Conservation (phyloP, 2,797 vertebrate genomes). For the Rhadinocentrus ornatus region DNA sequence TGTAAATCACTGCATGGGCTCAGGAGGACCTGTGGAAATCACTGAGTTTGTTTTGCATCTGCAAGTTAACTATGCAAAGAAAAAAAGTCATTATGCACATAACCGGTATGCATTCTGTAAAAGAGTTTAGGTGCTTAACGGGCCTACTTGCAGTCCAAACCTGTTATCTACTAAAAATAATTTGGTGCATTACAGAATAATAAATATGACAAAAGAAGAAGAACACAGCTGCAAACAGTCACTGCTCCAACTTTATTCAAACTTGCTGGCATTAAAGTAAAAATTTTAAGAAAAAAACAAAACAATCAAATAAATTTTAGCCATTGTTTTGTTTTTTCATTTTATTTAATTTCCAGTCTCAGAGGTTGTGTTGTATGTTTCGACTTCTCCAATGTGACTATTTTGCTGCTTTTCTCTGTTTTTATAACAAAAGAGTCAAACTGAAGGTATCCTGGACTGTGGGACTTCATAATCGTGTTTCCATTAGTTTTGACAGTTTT, state of each 20-base stretch:
- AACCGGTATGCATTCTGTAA: not conserved
- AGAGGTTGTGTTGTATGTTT: conserved; percentile 9
- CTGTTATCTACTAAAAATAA: not conserved
- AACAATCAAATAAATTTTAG: not conserved
- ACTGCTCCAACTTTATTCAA: not conserved
- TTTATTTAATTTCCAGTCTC: not conserved
- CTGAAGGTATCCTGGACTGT: conserved; percentile 15
- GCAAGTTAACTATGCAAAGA: not conserved
- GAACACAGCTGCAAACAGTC: not conserved
- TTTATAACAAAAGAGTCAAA: conserved; percentile 20
- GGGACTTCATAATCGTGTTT: conserved; percentile 13
- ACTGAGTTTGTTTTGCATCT: not conserved
- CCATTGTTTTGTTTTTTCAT: not conserved
- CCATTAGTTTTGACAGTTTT: conserved; percentile 11
- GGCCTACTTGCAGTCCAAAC: not conserved
- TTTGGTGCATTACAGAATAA: not conserved
- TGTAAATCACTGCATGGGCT: not conserved
- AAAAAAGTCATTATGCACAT: not conserved
- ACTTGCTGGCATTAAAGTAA: not conserved
- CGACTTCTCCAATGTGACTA: conserved; percentile 24
- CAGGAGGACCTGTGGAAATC: not conserved
- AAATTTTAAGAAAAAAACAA: not conserved
- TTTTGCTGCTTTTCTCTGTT: conserved; percentile 47
- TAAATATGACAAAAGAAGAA: not conserved
- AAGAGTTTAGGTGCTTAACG: not conserved